phyloP scores from a whole-genome alignment of 2,888 invertebrate species.

The Blomia tropicalis region DNA sequence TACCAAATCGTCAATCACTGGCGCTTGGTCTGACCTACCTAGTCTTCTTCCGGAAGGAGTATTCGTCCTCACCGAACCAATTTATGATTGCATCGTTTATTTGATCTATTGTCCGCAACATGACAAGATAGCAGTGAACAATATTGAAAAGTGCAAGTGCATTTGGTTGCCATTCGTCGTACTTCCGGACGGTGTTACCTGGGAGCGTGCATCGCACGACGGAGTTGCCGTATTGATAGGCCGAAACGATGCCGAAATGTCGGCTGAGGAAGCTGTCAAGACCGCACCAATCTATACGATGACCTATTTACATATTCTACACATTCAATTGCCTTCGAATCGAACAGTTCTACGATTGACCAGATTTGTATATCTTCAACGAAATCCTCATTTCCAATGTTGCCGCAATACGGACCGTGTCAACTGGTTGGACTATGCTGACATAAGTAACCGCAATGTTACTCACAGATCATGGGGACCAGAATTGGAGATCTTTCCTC shows the following conservation, averaged over 20 bases:
- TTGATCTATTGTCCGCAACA: neutral
- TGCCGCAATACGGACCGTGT: neutral
- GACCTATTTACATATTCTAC: neutral
- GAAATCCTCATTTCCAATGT: neutral
- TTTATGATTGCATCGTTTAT: constrained; percentile 8
- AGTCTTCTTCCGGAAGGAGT: neutral
- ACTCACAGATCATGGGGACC: neutral
- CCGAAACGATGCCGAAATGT: neutral
- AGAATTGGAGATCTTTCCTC: neutral
- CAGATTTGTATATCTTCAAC: neutral
- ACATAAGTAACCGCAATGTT: neutral
- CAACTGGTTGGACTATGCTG: neutral
- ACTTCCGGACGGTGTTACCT: neutral
- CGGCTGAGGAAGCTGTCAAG: neutral
- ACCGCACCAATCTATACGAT: neutral
- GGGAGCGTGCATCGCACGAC: neutral
- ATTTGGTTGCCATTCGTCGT: neutral
- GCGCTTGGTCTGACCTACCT: no score
- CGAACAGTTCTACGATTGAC: neutral
- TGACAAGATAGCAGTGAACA: neutral
- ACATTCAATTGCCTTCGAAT: neutral
- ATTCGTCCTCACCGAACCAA: neutral
- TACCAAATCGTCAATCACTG: no score
- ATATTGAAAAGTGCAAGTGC: neutral
- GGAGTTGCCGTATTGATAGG: neutral